Conservation (phyloP, 2,888 invertebrate species). For the Mythimna pallens region DNA sequence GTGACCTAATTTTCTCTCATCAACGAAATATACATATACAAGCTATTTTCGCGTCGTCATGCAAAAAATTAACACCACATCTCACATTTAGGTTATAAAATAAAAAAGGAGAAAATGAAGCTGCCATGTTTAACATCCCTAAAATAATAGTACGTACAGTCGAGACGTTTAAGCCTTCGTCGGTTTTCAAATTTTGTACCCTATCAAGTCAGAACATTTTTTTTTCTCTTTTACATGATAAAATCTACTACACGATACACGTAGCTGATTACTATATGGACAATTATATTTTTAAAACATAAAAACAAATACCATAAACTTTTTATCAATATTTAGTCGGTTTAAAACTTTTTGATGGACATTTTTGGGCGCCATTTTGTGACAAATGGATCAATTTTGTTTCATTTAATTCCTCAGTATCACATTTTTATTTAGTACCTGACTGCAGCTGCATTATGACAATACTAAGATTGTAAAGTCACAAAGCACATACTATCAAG, state of each 20-base stretch:
- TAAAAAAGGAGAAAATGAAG: slow-evolving; percentile 57
- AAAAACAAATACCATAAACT: neutral
- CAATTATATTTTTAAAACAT: neutral
- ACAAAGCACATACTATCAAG: neutral
- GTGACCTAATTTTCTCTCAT: slow-evolving; percentile 40
- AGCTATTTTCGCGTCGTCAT: slow-evolving; percentile 37
- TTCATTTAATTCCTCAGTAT: neutral
- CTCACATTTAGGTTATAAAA: slow-evolving; percentile 42
- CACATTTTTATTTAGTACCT: neutral
- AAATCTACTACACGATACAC: neutral
- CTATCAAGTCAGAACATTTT: neutral
- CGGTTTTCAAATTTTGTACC: neutral
- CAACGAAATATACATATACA: slow-evolving; percentile 45
- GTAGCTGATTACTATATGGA: neutral
- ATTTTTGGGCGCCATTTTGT: neutral
- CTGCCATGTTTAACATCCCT: slow-evolving; percentile 60
- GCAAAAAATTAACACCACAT: slow-evolving; percentile 50
- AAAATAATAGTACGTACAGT: slow-evolving; percentile 43
- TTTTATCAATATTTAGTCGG: neutral
- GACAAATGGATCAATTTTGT: neutral
- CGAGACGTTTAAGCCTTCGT: neutral
- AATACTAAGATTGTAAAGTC: neutral
- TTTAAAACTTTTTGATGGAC: neutral
- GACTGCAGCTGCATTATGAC: neutral
- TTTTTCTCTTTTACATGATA: no score